phyloP scores from a whole-genome alignment of 2,888 invertebrate species.

The Ophioninae sp. region DNA sequence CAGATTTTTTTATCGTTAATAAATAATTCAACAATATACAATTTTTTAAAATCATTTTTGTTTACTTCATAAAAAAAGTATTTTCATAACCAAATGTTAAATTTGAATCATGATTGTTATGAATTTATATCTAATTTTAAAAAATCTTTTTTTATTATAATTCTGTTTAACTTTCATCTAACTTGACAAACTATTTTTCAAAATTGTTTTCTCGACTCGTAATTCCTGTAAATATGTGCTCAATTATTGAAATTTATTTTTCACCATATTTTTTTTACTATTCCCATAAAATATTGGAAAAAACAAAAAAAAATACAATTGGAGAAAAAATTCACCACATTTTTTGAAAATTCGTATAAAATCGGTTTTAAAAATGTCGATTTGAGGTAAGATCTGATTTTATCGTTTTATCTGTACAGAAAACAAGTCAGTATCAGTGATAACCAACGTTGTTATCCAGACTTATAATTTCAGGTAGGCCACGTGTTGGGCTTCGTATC shows the following conservation, averaged over 20 bases:
- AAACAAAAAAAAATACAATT: neutral
- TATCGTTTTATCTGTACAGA: neutral
- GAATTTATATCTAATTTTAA: neutral
- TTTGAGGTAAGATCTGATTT: neutral
- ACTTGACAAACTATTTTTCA: too few relatives aligned
- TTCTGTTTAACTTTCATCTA: too few relatives aligned
- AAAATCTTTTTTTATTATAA: neutral
- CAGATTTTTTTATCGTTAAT: too few relatives aligned
- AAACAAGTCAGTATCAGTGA: neutral
- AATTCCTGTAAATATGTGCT: neutral
- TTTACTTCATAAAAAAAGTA: neutral
- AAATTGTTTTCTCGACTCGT: too few relatives aligned
- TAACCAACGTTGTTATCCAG: slow-evolving; percentile 2
- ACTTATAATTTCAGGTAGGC: neutral
- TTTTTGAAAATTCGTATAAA: neutral
- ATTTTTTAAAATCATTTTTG: too few relatives aligned
- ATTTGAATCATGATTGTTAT: neutral
- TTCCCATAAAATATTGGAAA: neutral
- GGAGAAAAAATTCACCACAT: too few relatives aligned
- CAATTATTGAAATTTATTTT: neutral
- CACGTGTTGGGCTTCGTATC: neutral
- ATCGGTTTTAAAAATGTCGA: neutral
- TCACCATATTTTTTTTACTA: neutral
- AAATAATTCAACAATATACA: too few relatives aligned
- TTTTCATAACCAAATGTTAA: neutral